Conservation (phyloP, 2,888 invertebrate genomes). For the Hypsopygia costalis region DNA sequence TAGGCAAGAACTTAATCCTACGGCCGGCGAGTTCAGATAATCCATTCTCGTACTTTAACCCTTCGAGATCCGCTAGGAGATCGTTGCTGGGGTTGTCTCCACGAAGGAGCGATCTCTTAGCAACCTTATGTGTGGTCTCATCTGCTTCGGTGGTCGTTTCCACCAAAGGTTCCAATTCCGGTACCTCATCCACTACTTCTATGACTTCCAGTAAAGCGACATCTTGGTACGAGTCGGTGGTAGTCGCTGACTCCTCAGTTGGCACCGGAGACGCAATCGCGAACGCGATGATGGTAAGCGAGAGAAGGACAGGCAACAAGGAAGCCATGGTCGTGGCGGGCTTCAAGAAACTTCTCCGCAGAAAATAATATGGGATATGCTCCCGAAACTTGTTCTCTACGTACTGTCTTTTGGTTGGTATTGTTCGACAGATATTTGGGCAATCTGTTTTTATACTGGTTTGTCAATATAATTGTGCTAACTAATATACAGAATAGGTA, state of each 20-base stretch:
- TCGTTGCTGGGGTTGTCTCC: constrained; percentile 60
- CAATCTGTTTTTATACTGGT: constrained; percentile 54
- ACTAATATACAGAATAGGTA: constrained; percentile 59
- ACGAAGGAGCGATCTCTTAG: constrained; percentile 52
- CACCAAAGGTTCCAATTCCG: constrained; percentile 36
- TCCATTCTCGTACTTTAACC: constrained; percentile 44
- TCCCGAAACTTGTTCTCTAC: constrained; percentile 37
- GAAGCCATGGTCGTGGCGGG: constrained; percentile 55
- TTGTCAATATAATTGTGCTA: constrained; percentile 50
- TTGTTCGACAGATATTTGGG: constrained; percentile 26
- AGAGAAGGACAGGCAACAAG: constrained; percentile 44
- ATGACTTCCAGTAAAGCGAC: constrained; percentile 40
- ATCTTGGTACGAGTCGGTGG: constrained; percentile 32
- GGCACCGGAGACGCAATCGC: constrained; percentile 45
- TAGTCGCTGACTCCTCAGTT: constrained; percentile 30
- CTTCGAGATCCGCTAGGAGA: constrained; percentile 56
- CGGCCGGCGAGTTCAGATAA: constrained; percentile 51
- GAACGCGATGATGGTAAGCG: constrained; percentile 41
- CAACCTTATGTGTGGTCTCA: constrained; percentile 44
- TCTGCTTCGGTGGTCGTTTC: constrained; percentile 31
- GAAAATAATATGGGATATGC: constrained; percentile 25
- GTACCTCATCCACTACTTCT: constrained; percentile 48
- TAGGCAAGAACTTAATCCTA: constrained; percentile 66
- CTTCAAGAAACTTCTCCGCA: constrained; percentile 50
- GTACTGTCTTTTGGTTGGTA: constrained; percentile 26